These are phyloP conservation scores for Tethea ocularis DNA, from an alignment of 2,888 invertebrate genomes.

Conservation along the genomic window DNA sequence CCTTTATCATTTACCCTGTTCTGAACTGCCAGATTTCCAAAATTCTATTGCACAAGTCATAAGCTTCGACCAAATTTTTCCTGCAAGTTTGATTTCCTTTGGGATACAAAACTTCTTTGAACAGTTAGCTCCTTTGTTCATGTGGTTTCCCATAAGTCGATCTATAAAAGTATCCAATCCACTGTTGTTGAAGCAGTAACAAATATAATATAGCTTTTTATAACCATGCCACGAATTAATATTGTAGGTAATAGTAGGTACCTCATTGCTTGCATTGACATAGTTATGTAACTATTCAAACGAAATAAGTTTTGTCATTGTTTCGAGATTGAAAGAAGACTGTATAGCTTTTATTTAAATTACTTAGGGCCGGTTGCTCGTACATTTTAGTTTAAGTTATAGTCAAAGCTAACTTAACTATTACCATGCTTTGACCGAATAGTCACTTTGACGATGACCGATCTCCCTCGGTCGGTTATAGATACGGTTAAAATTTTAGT, in stretches of 20 bases:
- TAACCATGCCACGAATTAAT: neutral
- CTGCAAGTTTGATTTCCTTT: conserved; percentile 26
- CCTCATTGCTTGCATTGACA: neutral
- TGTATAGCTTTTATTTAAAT: no score
- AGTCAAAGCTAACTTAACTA: no score
- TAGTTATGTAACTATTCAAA: neutral
- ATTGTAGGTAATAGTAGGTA: no score
- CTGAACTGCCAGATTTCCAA: no score
- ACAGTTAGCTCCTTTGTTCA: neutral
- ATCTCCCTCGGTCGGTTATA: no score
- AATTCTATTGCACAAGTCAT: no score
- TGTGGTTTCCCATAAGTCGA: neutral
- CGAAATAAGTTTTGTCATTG: neutral
- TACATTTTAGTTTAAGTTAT: no score
- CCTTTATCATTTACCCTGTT: no score
- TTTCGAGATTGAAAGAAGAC: neutral
- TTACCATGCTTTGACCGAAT: no score
- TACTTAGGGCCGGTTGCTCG: no score
- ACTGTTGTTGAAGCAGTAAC: neutral
- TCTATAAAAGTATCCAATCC: neutral
- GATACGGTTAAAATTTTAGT: no score
- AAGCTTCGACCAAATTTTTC: neutral
- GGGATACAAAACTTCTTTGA: conserved; percentile 21
- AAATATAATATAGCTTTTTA: neutral
- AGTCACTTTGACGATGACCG: no score